Conservation (phyloP, 1,140 invertebrate genomes). For the Coelopa frigida region DNA sequence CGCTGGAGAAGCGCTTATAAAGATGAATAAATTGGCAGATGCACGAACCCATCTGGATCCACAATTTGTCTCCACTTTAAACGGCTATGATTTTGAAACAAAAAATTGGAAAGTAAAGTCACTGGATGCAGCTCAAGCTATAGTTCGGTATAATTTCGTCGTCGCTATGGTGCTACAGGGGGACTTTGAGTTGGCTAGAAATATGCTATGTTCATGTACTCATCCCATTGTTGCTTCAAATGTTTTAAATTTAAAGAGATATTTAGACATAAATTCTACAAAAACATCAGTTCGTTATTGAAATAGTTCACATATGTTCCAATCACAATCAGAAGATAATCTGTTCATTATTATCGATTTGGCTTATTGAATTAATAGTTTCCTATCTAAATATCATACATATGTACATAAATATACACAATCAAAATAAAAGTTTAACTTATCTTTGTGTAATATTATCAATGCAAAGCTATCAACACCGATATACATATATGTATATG, state of each 20-base stretch:
- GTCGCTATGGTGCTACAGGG: conserved; percentile 68
- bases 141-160: conserved; percentile 74
- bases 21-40: conserved; percentile 73
- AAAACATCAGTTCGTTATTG: no score
- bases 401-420: no score
- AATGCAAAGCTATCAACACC: no score
- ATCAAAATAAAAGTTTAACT: no score
- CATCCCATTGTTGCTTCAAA: conserved; percentile 56
- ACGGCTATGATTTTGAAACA: conserved; percentile 40
- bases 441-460: no score
- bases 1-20: conserved; percentile 80
- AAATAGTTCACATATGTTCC: no score
- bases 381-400: no score
- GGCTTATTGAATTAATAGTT: no score
- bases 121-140: conserved; percentile 55
- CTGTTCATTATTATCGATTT: no score
- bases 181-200: conserved; percentile 66
- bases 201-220: conserved; percentile 57
- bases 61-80: conserved; percentile 57
- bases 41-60: conserved; percentile 80
- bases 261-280: conserved; percentile 68
- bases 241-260: conserved; percentile 63
- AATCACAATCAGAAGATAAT: no score
- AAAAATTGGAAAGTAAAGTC: conserved; percentile 64
- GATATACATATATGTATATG: no score